These are phyloP conservation scores for Tenthredo notha DNA, from an alignment of 2,888 invertebrate species.

Conservation along the genomic window DNA sequence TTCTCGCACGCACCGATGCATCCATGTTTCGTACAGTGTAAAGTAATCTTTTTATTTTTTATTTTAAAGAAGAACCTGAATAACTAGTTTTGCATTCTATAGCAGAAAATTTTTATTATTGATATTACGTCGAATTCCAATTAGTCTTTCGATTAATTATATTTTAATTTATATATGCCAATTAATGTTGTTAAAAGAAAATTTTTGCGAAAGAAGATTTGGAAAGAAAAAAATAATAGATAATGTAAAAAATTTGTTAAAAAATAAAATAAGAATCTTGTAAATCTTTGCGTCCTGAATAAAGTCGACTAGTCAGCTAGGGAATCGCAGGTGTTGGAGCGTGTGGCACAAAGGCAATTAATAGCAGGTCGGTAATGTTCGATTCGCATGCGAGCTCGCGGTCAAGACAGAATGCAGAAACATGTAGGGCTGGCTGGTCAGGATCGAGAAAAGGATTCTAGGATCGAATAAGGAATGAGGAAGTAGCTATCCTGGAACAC, in stretches of 20 bases:
- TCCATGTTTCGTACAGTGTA: not conserved
- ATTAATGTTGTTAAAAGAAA: not conserved
- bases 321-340: conserved; percentile 50
- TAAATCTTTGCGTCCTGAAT: not conserved
- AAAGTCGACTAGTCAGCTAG: conserved; percentile 6
- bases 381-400: conserved; percentile 70
- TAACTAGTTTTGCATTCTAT: not conserved
- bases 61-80: not conserved
- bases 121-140: not conserved
- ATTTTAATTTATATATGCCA: not conserved
- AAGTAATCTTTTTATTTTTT: not conserved
- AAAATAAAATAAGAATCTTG: not conserved
- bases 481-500: conserved; percentile 37
- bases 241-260: not conserved
- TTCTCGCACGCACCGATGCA: not conserved
- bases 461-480: conserved; percentile 52
- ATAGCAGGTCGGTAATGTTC: conserved; percentile 72
- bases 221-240: not conserved
- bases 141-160: not conserved
- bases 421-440: conserved; percentile 10
- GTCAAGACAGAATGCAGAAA: conserved; percentile 51
- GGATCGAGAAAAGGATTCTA: conserved; percentile 45
- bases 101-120: not conserved
- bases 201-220: too few relatives aligned
- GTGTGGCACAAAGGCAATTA: conserved; percentile 71